Percentiles rank a stretch among this genome's conserved stretches.
phyloP scores from a whole-genome alignment of 1,140 invertebrate genomes.

The Tyrophagus putrescentiae region DNA sequence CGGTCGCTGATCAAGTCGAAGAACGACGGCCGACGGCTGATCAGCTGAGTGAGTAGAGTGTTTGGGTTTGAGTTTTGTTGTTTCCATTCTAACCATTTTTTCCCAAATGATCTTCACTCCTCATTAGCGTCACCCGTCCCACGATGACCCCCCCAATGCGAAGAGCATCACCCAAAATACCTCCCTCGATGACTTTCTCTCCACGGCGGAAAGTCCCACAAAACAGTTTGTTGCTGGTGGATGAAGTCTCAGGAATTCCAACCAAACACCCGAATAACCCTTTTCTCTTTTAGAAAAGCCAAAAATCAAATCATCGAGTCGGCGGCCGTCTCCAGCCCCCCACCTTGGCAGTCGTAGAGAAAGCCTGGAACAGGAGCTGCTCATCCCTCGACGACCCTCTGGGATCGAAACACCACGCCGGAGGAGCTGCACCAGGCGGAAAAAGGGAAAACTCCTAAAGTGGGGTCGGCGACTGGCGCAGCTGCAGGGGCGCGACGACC shows the following conservation, averaged over 20 bases:
- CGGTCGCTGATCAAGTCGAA: conserved; percentile 11
- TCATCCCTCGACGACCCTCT: conserved; percentile 69
- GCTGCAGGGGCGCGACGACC: conserved; percentile 59
- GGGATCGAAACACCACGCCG: conserved; percentile 56
- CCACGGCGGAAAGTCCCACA: conserved; percentile 78
- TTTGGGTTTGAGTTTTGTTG: neutral
- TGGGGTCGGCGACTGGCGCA: conserved; percentile 67
- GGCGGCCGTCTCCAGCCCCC: conserved; percentile 45
- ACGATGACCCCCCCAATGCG: conserved; percentile 73
- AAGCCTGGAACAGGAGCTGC: conserved; percentile 47
- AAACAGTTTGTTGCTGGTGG: conserved; percentile 60
- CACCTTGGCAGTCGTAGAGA: conserved; percentile 44
- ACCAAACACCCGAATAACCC: too few relatives aligned
- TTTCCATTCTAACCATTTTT: neutral
- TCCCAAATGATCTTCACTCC: neutral
- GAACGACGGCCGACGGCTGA: neutral
- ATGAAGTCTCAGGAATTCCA: neutral
- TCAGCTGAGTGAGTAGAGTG: neutral
- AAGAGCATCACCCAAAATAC: conserved; percentile 89
- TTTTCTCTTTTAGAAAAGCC: conserved; percentile 50
- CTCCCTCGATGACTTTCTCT: conserved; percentile 85
- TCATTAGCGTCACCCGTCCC: conserved; percentile 42
- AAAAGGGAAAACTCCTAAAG: conserved; percentile 60
- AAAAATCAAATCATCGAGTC: conserved; percentile 62
- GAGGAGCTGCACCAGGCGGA: conserved; percentile 63